These are phyloP conservation scores for Hypomecis atomaria DNA, from an alignment of 2,888 invertebrate species.

Conservation along the genomic window DNA sequence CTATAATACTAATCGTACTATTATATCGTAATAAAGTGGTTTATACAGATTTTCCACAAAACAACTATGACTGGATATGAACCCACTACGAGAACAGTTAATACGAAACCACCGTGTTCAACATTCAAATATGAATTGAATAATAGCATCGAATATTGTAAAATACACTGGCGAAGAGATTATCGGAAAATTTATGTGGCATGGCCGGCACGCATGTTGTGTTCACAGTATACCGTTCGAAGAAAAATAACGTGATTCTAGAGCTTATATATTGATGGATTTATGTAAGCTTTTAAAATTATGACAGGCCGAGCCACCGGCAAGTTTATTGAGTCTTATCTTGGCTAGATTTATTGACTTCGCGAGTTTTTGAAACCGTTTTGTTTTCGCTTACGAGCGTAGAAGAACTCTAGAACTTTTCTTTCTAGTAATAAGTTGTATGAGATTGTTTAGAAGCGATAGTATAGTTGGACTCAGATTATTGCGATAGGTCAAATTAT, in stretches of 20 bases:
- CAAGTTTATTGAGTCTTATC: slow-evolving; percentile 46
- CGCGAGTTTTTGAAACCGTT: slow-evolving; percentile 24
- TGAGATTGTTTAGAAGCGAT: neutral
- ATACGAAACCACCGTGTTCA: slow-evolving; percentile 8
- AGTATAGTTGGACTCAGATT: too few relatives aligned
- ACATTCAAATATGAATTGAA: slow-evolving; percentile 12
- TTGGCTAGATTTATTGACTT: slow-evolving; percentile 38
- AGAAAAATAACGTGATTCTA: slow-evolving; percentile 30
- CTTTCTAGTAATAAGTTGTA: slow-evolving; percentile 53
- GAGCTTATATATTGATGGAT: slow-evolving; percentile 72
- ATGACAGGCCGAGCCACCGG: slow-evolving; percentile 61
- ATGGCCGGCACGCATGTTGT: slow-evolving; percentile 17
- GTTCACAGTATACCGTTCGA: slow-evolving; percentile 10
- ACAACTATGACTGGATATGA: neutral
- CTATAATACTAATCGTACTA: too few relatives aligned
- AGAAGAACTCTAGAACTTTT: slow-evolving; percentile 13
- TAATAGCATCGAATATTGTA: slow-evolving; percentile 20
- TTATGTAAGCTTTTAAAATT: slow-evolving; percentile 80
- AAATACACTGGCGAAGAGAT: slow-evolving; percentile 23
- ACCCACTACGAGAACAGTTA: neutral
- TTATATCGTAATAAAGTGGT: too few relatives aligned
- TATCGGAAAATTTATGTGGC: slow-evolving; percentile 31
- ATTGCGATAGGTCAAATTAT: too few relatives aligned
- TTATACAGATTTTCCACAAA: neutral
- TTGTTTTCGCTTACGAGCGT: slow-evolving; percentile 37